Evolutionary conservation across 2,888 invertebrate genomes (phyloP), one percentile per base, ranked within the genome.

Genomic region (Athalia circularis): DNA sequence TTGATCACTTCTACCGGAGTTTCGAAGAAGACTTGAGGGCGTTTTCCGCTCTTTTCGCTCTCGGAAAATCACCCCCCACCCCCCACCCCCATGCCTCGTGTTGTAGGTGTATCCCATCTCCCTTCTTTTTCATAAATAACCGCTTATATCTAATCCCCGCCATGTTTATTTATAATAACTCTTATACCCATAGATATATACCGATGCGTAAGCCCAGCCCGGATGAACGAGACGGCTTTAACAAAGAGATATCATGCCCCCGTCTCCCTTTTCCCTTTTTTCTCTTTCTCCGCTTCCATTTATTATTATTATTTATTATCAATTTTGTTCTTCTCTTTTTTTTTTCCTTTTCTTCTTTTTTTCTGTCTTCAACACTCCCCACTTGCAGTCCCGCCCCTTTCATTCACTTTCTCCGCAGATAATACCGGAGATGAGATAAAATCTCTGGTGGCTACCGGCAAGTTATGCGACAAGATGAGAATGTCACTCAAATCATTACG

Each of bases 121-220:
- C 54, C 29, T 29, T 29, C 29, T 29, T 29, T 29, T 29, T 29
- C 29, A 29, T 29, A 29, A 29, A 29, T 29, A 29, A 29, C 54
- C 29, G 68, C 15, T 68, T 50, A 67, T 67, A 29, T 67, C 47
- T 29, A 29, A 29, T 29, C 0, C 48, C n/a, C 54, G 15, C 29
- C 68, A 68, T 68, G 54, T 68, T 68, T 68, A 68, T 68, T 68
- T 54, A 68, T 61, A 65, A 65, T 65, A 65, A 65, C 65, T 65
- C 48, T 65, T 65, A 65, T 48, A 65, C 29, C 29, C 29, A 29
- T 29, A 29, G 29, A 29, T 29, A 29, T 29, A 29, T 29, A 29
- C 29, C 29, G 2, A 29, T 29, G 29, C 29, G 29, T 65, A 65
- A 65, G 65, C 65, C 13, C 52, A 1, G 52, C 52, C 8, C 11